phyloP scores from a whole-genome alignment of 2,113 vertebrate species.

The Nesospiza acunhae region DNA sequence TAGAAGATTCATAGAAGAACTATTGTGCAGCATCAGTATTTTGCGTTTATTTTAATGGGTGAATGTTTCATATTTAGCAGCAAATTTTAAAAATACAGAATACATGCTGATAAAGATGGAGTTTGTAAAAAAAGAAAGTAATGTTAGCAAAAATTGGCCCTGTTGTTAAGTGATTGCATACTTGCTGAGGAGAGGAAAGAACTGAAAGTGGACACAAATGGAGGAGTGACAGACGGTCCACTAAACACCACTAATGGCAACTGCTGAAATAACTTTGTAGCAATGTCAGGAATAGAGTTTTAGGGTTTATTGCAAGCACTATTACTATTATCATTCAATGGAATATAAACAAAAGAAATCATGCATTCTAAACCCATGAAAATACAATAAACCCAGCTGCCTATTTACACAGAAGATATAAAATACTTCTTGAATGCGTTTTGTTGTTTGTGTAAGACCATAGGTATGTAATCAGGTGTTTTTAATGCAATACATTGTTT shows the following conservation, averaged over 20 bases:
- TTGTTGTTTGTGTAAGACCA: slow-evolving; percentile 41
- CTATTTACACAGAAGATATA: slow-evolving; percentile 32
- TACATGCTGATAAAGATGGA: background rate
- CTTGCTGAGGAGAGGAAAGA: background rate
- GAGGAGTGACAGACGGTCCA: background rate
- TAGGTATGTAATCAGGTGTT: slow-evolving; percentile 49
- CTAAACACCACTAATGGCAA: background rate
- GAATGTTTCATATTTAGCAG: background rate
- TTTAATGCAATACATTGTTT: slow-evolving; percentile 52
- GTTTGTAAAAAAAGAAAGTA: background rate
- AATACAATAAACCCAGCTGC: slow-evolving; percentile 19
- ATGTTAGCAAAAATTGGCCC: background rate
- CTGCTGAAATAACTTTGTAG: slow-evolving; percentile 13
- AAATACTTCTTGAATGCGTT: slow-evolving; percentile 52
- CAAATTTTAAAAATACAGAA: background rate
- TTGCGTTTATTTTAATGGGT: background rate
- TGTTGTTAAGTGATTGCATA: background rate
- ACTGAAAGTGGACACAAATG: background rate
- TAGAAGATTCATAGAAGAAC: background rate
- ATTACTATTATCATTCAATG: background rate
- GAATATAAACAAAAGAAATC: background rate
- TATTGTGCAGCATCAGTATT: background rate
- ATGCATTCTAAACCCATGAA: background rate
- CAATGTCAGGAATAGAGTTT: background rate
- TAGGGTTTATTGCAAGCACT: background rate